Base-by-base conservation (phyloP, 2,113 vertebrate genomes). In the Clarias macrocephalus region DNA sequence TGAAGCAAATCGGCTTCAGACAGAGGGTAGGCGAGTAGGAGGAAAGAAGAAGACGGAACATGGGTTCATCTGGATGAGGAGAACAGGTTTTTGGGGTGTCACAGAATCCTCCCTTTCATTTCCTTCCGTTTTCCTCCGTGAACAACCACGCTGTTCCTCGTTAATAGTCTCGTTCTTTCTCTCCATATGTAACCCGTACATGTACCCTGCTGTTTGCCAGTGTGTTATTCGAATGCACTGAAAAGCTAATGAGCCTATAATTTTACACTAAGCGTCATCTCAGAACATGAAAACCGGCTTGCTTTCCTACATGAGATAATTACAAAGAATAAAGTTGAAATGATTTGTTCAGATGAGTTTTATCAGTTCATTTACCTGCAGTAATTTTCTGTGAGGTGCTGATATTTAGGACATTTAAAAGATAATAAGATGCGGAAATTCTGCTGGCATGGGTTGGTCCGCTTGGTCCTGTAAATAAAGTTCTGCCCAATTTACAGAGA, bases 41-140 rank as follows among this genome's bases (percentile, higher is more conserved):
- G 79, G 66, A 21, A n/a, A 6, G 23, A 62, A 75, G 8, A 13
- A 72, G 25, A 84, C 9, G 23, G 5, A 57, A 79, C 15, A 79
- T 30, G 52, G 57, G 13, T 79, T 57, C 54, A 79, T 56, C 76
- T 79, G 54, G 54, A 28, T 57, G n/a, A 57, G n/a, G 8, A 57
- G 54, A 80, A 80, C 77, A 80, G 75, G 56, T 57, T 52, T 82
- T 82, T 82, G 60, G 33, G 62, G 37, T 42, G 80, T 42, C 37
- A 52, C 81, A 82, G 9, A 28, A 68, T 68, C 25, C 62, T 54
- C 42, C 62, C 3, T 28, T 83, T 54, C 21, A 2, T 37, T 21
- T 52, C 42, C 33, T 37, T 2, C 63, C n/a, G n/a, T 52, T 54
- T 66, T 18, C 25, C 37, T 48, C 37, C 15, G 25, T 52, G 42